Base-by-base conservation (phyloP, 2,797 vertebrate genomes). In the Todus mexicanus region DNA sequence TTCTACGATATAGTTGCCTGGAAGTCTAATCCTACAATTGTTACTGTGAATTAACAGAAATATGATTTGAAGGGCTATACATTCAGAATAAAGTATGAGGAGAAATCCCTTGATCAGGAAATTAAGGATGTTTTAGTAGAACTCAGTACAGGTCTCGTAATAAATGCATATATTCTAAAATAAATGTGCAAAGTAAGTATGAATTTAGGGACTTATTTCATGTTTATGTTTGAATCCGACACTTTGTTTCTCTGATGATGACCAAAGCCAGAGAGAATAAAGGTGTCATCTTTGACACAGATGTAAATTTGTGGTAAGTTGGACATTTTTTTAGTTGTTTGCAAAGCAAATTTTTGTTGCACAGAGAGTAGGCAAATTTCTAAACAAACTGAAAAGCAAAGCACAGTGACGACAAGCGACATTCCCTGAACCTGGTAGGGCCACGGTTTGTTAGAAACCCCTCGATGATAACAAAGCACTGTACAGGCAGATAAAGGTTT, bases 371-470 rank as follows among this genome's bases (percentile, higher is more conserved):
- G 47, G 35, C 2, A 3, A 71, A 92, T 89, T 94, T 84, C 79
- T 78, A 77, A 96, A 69, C 76, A 95, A 95, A 96, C 93, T 8
- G 31, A 88, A 89, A 69, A 82, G 53, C 33, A 74, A 80, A 81
- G 51, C 42, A 19, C 4, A 33, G 48, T 42, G 19, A 87, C 74
- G 92, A 69, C 25, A 76, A 95, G 71, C 16, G 68, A 51, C 5
- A 18, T 70, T 92, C 57, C 26, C 68, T 87, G 84, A 95, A 95
- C 64, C 74, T 91, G 79, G 45, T 33, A 90, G 83, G 68, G 61
- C 25, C 45, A 66, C 2, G 10, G 53, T 71, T 89, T 47, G 23
- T 83, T 84, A 87, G 89, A 83, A 27, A 6, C 11, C 33, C 85
- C 37, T 40, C 82, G 19, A 18, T 48, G 64, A 77, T 73, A 94